Conservation (phyloP, 2,113 vertebrate species). For the Hylia prasina region DNA sequence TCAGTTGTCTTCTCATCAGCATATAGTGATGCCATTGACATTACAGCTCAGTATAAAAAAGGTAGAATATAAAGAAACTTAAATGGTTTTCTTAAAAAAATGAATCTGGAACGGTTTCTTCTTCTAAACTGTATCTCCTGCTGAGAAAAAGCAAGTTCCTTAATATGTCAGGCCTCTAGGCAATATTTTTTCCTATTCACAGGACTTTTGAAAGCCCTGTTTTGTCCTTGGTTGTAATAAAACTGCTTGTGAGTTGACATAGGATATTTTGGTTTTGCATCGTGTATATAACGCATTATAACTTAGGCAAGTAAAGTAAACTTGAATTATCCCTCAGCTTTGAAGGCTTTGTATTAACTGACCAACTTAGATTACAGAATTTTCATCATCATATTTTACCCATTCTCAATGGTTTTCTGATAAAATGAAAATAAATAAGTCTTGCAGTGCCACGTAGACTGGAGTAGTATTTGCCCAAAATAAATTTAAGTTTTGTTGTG, state of each 20-base stretch:
- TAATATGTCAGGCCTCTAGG: slow-evolving; percentile 12
- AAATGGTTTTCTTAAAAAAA: slow-evolving; percentile 61
- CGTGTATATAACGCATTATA: background rate
- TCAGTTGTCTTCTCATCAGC: slow-evolving; percentile 55
- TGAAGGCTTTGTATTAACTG: background rate
- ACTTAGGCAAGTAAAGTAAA: background rate
- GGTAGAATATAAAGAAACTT: slow-evolving; percentile 46
- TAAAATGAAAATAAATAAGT: background rate
- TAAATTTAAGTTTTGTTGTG: background rate
- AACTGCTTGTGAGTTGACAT: slow-evolving; percentile 31
- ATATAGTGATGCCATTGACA: background rate
- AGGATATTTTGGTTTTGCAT: slow-evolving; percentile 1
- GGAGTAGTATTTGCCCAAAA: background rate
- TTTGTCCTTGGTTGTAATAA: slow-evolving; percentile 46
- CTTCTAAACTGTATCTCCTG: slow-evolving; percentile 31
- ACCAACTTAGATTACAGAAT: background rate
- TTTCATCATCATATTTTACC: background rate
- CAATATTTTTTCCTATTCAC: slow-evolving; percentile 19
- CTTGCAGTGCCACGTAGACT: background rate
- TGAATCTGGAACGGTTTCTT: slow-evolving; percentile 49
- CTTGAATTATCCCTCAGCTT: background rate
- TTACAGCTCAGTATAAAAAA: slow-evolving; percentile 54
- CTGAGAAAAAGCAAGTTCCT: slow-evolving; percentile 31
- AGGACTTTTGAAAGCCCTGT: slow-evolving; percentile 20
- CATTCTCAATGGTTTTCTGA: background rate